Base-by-base conservation (phyloP, 1,140 invertebrate species). In the Leptinotarsa defecta region DNA sequence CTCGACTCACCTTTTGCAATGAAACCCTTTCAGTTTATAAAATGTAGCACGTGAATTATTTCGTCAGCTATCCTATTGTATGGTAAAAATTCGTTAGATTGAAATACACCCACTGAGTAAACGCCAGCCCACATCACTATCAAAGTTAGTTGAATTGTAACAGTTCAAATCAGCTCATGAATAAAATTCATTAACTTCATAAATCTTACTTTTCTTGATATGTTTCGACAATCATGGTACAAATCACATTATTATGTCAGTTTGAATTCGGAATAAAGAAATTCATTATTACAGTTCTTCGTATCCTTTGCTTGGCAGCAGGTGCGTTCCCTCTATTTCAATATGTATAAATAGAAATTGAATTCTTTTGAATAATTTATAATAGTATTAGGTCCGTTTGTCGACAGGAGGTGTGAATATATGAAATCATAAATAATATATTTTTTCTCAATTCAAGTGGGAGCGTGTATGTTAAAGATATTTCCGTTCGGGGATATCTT, bases 331-430 rank as follows among this genome's bases (percentile, higher is more conserved):
- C 6, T 57, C 52, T 15, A 57, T 57, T 57, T 17, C 15, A 57
- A 57, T 57, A 57, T 57, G 17, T 57, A 57, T 57, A 19, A n/a
- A 57, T 57, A 4, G 52, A 57, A 17, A 57, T 57, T 57, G 52
- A 57, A 57, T 57, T 5, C 52, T 57, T 57, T 2, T 5, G 15
- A 57, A 57, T 43, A 11, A 43, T 43, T 43, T 43, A 43, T 8
- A 43, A 43, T 11, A 43, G 34, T 11, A 43, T 43, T 43, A 43
- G 34, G 34, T 43, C 11, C 34, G 34, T 17, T 17, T 57, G 52
- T 57, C 52, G n/a, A 57, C 52, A 57, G 17, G 52, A 57, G 52
- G 52, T 57, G 52, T 57, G 52, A n/a, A 57, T 57, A 57, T 19
- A 57, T 57, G n/a, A 57, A 57, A 19, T 57, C n/a, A 57, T 57